phyloP scores from a whole-genome alignment of 2,888 invertebrate genomes.

The Tenodera sinensis region DNA sequence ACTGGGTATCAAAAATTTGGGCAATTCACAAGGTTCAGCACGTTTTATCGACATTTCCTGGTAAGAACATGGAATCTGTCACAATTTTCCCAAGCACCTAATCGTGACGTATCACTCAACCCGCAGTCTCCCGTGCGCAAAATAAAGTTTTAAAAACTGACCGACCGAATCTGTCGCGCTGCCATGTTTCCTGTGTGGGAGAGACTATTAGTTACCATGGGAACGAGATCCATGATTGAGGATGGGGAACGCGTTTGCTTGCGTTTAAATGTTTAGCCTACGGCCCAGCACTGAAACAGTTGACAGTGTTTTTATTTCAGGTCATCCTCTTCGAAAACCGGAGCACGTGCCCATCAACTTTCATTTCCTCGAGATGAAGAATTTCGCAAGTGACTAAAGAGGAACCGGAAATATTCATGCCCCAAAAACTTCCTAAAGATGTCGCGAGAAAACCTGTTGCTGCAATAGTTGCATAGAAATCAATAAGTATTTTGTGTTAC shows the following conservation, averaged over 20 bases:
- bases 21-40: background rate
- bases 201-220: background rate
- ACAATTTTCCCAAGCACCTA: background rate
- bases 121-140: background rate
- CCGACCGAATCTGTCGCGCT: background rate
- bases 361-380: background rate
- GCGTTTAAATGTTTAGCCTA: background rate
- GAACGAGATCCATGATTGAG: background rate
- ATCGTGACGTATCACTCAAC: background rate
- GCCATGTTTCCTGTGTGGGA: background rate
- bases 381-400: background rate
- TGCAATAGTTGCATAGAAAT: no score
- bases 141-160: background rate
- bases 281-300: background rate
- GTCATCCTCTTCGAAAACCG: background rate
- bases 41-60: background rate
- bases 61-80: background rate
- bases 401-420: background rate
- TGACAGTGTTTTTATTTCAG: background rate
- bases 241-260: background rate
- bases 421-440: background rate
- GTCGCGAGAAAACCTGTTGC: background rate
- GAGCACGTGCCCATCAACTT: background rate
- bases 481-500: no score
- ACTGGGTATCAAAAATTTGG: no score